Evolutionary conservation across 2,797 vertebrate species (phyloP), one percentile per base, ranked within the genome.

Genomic region (Sebastolobus alascanus): DNA sequence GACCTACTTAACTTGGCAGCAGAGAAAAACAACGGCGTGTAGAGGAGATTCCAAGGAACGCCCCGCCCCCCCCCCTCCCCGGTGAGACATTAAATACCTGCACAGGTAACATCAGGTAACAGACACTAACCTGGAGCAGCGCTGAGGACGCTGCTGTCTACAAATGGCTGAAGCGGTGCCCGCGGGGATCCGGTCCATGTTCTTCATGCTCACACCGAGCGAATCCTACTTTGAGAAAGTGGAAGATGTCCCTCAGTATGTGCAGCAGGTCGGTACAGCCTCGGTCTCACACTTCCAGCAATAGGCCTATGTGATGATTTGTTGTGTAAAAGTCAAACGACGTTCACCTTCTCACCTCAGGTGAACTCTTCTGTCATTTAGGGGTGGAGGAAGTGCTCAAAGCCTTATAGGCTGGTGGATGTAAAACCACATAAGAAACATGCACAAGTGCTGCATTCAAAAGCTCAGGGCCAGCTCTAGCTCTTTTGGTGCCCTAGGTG

Each of bases 241-340:
- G 65, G 94, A 97, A 22, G 96, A 97, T 16, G 97, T 98, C 18
- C 97, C 97, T 2, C 88, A 88, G 81, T 99, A 98, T 75, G 94
- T 98, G 18, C 86, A 96, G 31, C 94, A 98, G 98, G 97, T 99
- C 95, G 94, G 97, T 86, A 8, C 22, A 46, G 2, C 7, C 55
- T 46, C 38, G 0, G 14, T 25, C 25, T 20, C 20, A 29, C 60
- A 0, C 2, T 52, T 52, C 1, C 1, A 8, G 3, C n/a, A 2
- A 1, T 7, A 6, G 35, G 9, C 5, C 31, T 4, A 3, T n/a
- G 70, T 20, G 38, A 11, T 13, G 58, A 25, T 58, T 29, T 61
- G 8, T 33, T 55, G 12, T 8, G 33, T n/a, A 4, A 5, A 22
- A 16, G n/a, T 61, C 13, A 16, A 14, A 43, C 6, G 4, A 33